phyloP scores from a whole-genome alignment of 2,888 invertebrate genomes.

The Meta bourneti region DNA sequence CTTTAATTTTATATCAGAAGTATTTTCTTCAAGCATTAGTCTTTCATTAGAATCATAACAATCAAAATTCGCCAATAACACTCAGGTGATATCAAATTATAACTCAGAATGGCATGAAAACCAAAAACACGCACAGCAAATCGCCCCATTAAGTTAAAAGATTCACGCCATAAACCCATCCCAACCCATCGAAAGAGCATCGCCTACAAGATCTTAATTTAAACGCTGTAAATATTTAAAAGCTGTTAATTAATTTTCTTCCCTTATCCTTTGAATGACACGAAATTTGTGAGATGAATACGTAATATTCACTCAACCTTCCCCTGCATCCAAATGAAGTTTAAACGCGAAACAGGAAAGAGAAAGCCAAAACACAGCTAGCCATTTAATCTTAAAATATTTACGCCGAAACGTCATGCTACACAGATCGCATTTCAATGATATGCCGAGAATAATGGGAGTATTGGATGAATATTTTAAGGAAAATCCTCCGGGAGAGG shows the following conservation, averaged over 20 bases:
- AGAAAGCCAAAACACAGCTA: neutral
- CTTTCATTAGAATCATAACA: too few relatives aligned
- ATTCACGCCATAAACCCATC: neutral
- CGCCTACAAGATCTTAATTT: neutral
- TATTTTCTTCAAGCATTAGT: too few relatives aligned
- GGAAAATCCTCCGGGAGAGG: neutral
- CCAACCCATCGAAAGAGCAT: neutral
- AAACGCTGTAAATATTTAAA: neutral
- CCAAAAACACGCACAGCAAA: neutral
- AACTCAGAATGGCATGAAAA: neutral
- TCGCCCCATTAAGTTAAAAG: neutral
- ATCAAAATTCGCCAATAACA: too few relatives aligned
- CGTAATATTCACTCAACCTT: neutral
- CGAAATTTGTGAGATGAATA: neutral
- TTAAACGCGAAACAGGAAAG: neutral
- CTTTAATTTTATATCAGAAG: too few relatives aligned
- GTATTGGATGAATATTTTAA: neutral
- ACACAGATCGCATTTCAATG: neutral
- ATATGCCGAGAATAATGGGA: neutral
- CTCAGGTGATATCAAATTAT: too few relatives aligned
- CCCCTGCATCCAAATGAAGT: neutral
- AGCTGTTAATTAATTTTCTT: neutral
- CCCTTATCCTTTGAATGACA: neutral
- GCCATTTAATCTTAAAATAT: slow-evolving; percentile 1
- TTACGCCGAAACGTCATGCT: neutral